Evolutionary conservation across 1,140 invertebrate species (phyloP).

Genomic region (Solen grandis): DNA sequence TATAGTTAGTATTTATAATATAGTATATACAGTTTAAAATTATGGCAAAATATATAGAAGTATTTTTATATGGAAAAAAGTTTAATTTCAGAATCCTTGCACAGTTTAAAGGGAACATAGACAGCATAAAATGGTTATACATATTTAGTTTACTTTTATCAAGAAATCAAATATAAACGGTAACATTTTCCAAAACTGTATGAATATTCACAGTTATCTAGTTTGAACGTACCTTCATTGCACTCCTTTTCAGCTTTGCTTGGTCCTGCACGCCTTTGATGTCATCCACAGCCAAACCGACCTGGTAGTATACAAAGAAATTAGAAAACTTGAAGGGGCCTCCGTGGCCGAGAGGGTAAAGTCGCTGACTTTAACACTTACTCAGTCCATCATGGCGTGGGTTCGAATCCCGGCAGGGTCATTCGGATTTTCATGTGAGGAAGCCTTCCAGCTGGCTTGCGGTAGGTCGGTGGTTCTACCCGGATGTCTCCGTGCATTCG

Average conservation of each 20-base stretch:
- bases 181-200: not conserved
- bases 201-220: not conserved
- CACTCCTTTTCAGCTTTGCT: slow-evolving; percentile 80
- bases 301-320: slow-evolving; percentile 45
- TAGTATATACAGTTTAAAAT: not conserved
- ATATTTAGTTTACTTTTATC: too few relatives aligned
- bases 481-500: too few relatives aligned
- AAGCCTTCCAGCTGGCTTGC: too few relatives aligned
- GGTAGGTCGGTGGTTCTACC: too few relatives aligned
- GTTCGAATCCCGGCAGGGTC: too few relatives aligned
- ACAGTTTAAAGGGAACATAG: too few relatives aligned
- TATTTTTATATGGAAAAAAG: not conserved
- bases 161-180: too few relatives aligned
- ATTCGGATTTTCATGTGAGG: too few relatives aligned
- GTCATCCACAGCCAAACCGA: slow-evolving; percentile 80
- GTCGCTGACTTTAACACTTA: too few relatives aligned
- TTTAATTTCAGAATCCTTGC: not conserved
- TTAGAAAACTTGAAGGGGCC: not conserved
- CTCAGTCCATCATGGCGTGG: too few relatives aligned
- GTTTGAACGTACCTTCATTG: slow-evolving; percentile 83
- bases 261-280: slow-evolving; percentile 80
- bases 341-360: too few relatives aligned
- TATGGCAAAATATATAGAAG: not conserved
- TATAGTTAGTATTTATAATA: not conserved
- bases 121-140: too few relatives aligned